These are phyloP conservation scores for Amblyopsis hoosieri DNA, from an alignment of 2,797 vertebrate genomes.

Conservation along the genomic window DNA sequence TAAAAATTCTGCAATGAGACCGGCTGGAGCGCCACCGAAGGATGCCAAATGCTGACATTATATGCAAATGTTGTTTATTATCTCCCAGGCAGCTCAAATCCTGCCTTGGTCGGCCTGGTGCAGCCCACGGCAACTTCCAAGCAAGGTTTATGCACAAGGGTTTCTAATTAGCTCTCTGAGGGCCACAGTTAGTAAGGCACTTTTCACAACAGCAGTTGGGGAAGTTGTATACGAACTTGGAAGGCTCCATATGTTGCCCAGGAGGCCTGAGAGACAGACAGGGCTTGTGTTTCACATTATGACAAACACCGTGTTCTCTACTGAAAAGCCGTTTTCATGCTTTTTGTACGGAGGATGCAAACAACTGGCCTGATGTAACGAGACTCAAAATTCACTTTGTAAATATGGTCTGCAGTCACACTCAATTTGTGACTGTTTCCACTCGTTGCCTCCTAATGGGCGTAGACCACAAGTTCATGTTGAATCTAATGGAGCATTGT, in stretches of 20 bases:
- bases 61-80: constrained; percentile 84
- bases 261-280: constrained; percentile 69
- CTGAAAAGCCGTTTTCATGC: constrained; percentile 43
- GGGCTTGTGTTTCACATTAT: constrained; percentile 54
- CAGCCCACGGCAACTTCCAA: constrained; percentile 80
- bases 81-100: constrained; percentile 76
- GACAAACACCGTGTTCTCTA: constrained; percentile 50
- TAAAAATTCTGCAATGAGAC: constrained; percentile 59
- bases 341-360: constrained; percentile 23
- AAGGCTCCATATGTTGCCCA: constrained; percentile 83
- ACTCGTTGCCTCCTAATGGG: too few relatives aligned
- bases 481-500: too few relatives aligned
- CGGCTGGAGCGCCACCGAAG: constrained; percentile 52
- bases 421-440: too few relatives aligned
- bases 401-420: too few relatives aligned
- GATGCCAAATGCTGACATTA: constrained; percentile 76
- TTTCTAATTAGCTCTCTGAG: constrained; percentile 84
- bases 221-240: constrained; percentile 74
- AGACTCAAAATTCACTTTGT: too few relatives aligned
- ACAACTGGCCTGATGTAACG: too few relatives aligned
- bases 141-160: constrained; percentile 77
- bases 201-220: constrained; percentile 77
- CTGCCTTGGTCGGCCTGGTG: constrained; percentile 66
- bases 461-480: too few relatives aligned
- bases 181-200: constrained; percentile 71